These are phyloP conservation scores for Aurelia sp. DNA, from an alignment of 30 jellyfish, hydroid and myxozoan species.

Conservation along the genomic window DNA sequence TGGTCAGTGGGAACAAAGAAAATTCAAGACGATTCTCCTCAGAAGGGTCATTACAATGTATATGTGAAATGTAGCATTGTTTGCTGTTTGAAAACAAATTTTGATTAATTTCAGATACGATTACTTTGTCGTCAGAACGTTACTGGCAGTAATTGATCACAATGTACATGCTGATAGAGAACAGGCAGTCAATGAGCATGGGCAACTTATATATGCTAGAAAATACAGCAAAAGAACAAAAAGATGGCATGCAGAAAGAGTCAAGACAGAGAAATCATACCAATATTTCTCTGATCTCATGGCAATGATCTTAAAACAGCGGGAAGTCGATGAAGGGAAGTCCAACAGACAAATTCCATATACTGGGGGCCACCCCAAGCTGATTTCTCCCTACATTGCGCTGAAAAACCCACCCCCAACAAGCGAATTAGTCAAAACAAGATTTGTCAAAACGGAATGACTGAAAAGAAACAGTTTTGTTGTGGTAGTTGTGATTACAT, in stretches of 20 bases:
- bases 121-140: too few species aligned
- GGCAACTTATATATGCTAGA: too few species aligned
- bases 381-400: slow-evolving; percentile 23
- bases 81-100: too few species aligned
- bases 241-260: slow-evolving; percentile 29
- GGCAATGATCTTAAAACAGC: slow-evolving; percentile 10
- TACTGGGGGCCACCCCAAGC: neutral
- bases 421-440: slow-evolving; percentile 13
- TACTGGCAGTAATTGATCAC: too few species aligned
- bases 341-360: neutral
- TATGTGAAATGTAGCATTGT: too few species aligned
- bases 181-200: too few species aligned
- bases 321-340: slow-evolving; percentile 12
- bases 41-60: too few species aligned
- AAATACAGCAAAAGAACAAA: neutral
- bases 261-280: slow-evolving; percentile 8
- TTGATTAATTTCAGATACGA: too few species aligned
- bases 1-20: too few species aligned
- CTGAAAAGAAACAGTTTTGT: neutral
- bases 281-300: slow-evolving; percentile 1
- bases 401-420: slow-evolving; percentile 39
- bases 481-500: too few species aligned
- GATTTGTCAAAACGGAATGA: neutral
- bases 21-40: too few species aligned
- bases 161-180: too few species aligned